phyloP scores from a whole-genome alignment of 2,113 vertebrate genomes.

The Elaphurus davidianus region DNA sequence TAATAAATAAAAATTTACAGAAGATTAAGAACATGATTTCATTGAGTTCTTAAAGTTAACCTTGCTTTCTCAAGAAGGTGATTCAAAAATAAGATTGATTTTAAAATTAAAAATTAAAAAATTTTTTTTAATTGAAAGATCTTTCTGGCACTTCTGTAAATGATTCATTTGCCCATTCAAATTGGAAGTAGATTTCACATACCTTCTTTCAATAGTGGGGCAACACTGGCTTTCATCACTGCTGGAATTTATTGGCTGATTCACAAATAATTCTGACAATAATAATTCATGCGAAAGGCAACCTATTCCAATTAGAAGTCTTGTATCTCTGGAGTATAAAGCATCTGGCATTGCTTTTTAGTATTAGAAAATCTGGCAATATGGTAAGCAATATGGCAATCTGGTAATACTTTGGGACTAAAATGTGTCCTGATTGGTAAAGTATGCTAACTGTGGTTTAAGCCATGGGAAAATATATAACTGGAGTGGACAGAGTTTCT shows the following conservation, averaged over 20 bases:
- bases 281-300: neutral
- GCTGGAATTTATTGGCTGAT: neutral
- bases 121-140: neutral
- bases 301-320: neutral
- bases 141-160: neutral
- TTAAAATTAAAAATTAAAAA: too few species aligned
- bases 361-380: neutral
- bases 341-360: neutral
- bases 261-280: slow-evolving; percentile 31
- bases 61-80: neutral
- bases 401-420: neutral
- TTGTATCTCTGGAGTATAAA: slow-evolving; percentile 12
- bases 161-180: neutral
- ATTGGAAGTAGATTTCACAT: neutral
- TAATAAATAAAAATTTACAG: neutral
- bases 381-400: neutral
- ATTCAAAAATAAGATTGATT: neutral
- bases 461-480: neutral
- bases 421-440: neutral
- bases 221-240: neutral
- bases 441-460: neutral
- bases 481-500: neutral
- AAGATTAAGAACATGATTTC: neutral
- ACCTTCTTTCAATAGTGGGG: neutral
- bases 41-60: neutral